Percentiles rank a stretch among this genome's conserved stretches.
These are phyloP conservation scores for Hucho hucho DNA, from an alignment of 2,113 vertebrate species.

Conservation along the genomic window DNA sequence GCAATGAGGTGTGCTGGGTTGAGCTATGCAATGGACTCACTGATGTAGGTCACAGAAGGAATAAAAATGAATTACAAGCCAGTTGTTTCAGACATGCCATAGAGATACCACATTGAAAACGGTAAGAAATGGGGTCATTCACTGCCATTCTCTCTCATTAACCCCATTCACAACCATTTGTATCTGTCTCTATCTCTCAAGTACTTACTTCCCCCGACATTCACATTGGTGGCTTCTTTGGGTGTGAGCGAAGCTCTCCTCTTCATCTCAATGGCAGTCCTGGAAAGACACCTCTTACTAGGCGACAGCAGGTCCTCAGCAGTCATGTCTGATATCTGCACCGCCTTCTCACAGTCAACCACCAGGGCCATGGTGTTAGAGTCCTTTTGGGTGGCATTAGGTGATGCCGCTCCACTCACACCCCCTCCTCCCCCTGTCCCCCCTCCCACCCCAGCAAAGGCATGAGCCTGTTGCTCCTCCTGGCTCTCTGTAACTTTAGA, in stretches of 20 bases:
- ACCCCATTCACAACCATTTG: not conserved
- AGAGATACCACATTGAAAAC: not conserved
- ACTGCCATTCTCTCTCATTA: not conserved
- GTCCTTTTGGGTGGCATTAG: constrained; percentile 65
- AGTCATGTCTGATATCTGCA: constrained; percentile 57
- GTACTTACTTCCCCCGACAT: constrained; percentile 63
- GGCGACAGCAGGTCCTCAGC: constrained; percentile 69
- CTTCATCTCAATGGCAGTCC: constrained; percentile 76
- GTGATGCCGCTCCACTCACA: constrained; percentile 47
- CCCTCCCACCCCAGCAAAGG: not conserved
- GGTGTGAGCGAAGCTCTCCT: constrained; percentile 61
- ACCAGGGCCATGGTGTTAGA: constrained; percentile 69
- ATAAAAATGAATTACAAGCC: not conserved
- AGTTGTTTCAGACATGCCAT: not conserved
- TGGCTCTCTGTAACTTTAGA: constrained; percentile 71
- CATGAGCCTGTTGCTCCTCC: constrained; percentile 62
- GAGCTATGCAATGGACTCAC: not conserved
- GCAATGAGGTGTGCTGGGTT: not conserved
- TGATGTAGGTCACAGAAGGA: not conserved
- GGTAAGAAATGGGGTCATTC: not conserved
- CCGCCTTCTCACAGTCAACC: constrained; percentile 61
- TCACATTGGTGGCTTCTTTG: constrained; percentile 70
- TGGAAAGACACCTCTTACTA: constrained; percentile 66
- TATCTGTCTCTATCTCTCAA: not conserved
- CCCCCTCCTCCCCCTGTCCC: constrained; percentile 8